These are phyloP conservation scores for Lithophane socia DNA, from an alignment of 2,888 invertebrate species.

Conservation along the genomic window DNA sequence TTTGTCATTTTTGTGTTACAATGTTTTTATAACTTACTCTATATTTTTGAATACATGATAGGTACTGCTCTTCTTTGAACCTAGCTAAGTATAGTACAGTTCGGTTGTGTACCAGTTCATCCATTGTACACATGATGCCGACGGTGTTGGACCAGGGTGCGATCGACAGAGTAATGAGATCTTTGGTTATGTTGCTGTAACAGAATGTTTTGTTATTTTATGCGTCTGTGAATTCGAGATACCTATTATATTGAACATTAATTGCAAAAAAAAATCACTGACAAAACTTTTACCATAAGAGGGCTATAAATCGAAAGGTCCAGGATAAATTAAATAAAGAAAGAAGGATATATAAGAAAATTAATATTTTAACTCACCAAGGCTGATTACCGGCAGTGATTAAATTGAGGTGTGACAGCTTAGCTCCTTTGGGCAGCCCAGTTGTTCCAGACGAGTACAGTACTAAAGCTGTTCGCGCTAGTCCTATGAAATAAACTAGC, in stretches of 20 bases:
- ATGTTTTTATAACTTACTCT: constrained; percentile 69
- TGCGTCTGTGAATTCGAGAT: no score
- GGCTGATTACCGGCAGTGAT: constrained; percentile 73
- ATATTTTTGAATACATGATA: constrained; percentile 78
- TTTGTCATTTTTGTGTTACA: not conserved
- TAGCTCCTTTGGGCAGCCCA: constrained; percentile 81
- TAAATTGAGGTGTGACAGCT: constrained; percentile 79
- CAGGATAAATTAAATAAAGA: not conserved
- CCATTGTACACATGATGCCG: constrained; percentile 72
- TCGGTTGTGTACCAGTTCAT: constrained; percentile 66
- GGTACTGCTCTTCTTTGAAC: constrained; percentile 76
- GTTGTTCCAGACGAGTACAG: constrained; percentile 85
- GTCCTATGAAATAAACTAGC: constrained; percentile 68
- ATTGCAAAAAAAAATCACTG: no score
- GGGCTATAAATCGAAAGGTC: no score
- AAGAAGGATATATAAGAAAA: not conserved
- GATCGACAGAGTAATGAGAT: constrained; percentile 67
- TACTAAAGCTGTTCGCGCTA: constrained; percentile 74
- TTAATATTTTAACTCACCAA: constrained; percentile 60
- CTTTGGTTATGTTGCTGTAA: constrained; percentile 57
- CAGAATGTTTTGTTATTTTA: not conserved
- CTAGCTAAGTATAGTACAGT: constrained; percentile 73
- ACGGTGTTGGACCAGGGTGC: constrained; percentile 82
- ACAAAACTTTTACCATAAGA: not conserved
- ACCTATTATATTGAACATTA: not conserved